Evolutionary conservation across 2,888 invertebrate species (phyloP).

Genomic region (Pheosia tremula): DNA sequence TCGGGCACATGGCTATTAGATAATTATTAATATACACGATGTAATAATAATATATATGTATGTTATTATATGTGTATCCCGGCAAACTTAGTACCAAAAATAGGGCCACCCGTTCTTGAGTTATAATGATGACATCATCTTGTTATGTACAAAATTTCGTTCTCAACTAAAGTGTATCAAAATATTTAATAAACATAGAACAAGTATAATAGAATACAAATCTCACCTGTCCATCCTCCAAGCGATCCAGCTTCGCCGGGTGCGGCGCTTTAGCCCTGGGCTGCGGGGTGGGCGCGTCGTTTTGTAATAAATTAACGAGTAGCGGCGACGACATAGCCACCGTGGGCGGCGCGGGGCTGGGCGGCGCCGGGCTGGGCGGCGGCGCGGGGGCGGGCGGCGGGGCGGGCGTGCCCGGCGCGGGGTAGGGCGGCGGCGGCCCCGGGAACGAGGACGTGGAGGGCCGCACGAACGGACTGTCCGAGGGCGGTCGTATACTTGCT

Average conservation of each 20-base stretch:
- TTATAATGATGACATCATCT: too few species aligned
- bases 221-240: slow-evolving; percentile 72
- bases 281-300: slow-evolving; percentile 86
- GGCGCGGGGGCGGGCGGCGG: slow-evolving; percentile 16
- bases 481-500: slow-evolving; percentile 34
- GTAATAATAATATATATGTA: too few species aligned
- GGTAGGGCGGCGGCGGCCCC: slow-evolving; percentile 71
- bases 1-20: too few species aligned
- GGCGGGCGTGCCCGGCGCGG: slow-evolving; percentile 41
- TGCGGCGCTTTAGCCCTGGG: slow-evolving; percentile 62
- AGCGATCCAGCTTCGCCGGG: slow-evolving; percentile 69
- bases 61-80: too few species aligned
- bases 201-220: background rate
- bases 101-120: too few species aligned
- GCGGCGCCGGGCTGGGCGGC: slow-evolving; percentile 18
- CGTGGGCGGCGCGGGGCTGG: slow-evolving; percentile 54
- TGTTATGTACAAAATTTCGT: too few species aligned
- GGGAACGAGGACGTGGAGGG: slow-evolving; percentile 64
- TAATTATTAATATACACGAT: too few species aligned
- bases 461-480: slow-evolving; percentile 58
- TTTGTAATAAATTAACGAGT: slow-evolving; percentile 95
- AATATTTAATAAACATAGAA: too few species aligned
- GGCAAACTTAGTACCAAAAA: too few species aligned
- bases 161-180: too few species aligned
- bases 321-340: slow-evolving; percentile 95